Evolutionary conservation across 2,888 invertebrate species (phyloP).

Genomic region (Plagodis pulveraria): DNA sequence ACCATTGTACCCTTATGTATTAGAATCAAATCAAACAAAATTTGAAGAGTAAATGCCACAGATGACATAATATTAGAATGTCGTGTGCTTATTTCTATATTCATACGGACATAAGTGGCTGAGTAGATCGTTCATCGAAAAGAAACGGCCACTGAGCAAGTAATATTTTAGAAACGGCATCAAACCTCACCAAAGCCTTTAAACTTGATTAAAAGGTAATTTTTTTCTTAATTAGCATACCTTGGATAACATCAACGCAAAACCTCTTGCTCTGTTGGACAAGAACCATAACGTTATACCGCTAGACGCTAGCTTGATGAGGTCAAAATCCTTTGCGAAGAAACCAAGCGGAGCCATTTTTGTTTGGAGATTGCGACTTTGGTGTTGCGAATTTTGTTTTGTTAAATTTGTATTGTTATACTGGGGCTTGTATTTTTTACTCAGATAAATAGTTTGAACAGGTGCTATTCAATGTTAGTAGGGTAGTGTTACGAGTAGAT

Average conservation of each 20-base stretch:
- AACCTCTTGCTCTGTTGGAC: slow-evolving; percentile 4
- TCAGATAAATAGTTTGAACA: slow-evolving; percentile 11
- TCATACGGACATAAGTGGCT: too few relatives aligned
- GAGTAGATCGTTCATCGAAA: too few relatives aligned
- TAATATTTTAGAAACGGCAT: too few relatives aligned
- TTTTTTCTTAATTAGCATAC: slow-evolving; percentile 18
- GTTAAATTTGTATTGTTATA: slow-evolving; percentile 13
- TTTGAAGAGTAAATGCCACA: too few relatives aligned
- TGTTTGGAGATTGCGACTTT: slow-evolving; percentile 1
- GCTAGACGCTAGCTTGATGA: slow-evolving; percentile 26
- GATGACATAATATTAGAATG: too few relatives aligned
- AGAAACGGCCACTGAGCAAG: too few relatives aligned
- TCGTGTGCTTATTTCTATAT: too few relatives aligned
- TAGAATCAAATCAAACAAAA: too few relatives aligned
- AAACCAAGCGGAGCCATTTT: slow-evolving; percentile 12
- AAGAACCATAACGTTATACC: slow-evolving; percentile 27
- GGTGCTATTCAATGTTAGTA: slow-evolving; percentile 13
- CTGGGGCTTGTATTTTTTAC: neutral
- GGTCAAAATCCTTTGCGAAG: slow-evolving; percentile 34
- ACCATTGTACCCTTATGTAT: too few relatives aligned
- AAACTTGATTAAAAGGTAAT: neutral
- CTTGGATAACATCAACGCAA: slow-evolving; percentile 7
- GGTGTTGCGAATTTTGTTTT: slow-evolving; percentile 17
- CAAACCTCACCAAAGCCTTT: too few relatives aligned
- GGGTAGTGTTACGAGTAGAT: neutral